phyloP scores from a whole-genome alignment of 2,888 invertebrate genomes.

The Andrena bucephala region DNA sequence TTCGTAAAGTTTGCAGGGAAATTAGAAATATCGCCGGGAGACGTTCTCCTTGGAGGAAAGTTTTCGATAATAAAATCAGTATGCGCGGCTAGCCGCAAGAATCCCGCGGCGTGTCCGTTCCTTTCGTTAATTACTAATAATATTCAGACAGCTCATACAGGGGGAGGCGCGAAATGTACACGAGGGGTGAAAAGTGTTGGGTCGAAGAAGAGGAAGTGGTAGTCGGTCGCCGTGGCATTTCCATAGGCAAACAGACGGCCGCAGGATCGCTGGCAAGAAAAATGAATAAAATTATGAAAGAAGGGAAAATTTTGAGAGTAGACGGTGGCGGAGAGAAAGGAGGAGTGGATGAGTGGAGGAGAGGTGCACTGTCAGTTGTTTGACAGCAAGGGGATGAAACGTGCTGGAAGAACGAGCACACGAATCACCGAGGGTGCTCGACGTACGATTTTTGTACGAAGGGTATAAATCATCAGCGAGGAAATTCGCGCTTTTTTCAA shows the following conservation, averaged over 20 bases:
- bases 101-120: slow-evolving; percentile 57
- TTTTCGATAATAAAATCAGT: slow-evolving; percentile 59
- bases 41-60: slow-evolving; percentile 14
- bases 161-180: slow-evolving; percentile 55
- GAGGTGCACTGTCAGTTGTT: slow-evolving; percentile 71
- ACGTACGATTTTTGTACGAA: slow-evolving; percentile 70
- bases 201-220: slow-evolving; percentile 42
- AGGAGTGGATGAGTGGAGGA: neutral
- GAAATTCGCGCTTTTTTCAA: slow-evolving; percentile 57
- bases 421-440: slow-evolving; percentile 60
- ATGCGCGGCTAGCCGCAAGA: slow-evolving; percentile 28
- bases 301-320: slow-evolving; percentile 70
- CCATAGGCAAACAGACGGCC: slow-evolving; percentile 72
- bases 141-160: slow-evolving; percentile 78
- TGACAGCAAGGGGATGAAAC: slow-evolving; percentile 76
- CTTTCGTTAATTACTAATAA: slow-evolving; percentile 84
- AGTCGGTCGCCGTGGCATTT: slow-evolving; percentile 64
- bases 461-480: slow-evolving; percentile 75
- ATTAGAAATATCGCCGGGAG: slow-evolving; percentile 20
- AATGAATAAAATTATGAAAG: slow-evolving; percentile 74
- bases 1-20: slow-evolving; percentile 1
- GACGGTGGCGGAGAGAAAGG: slow-evolving; percentile 35
- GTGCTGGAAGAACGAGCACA: slow-evolving; percentile 75
- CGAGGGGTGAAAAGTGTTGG: slow-evolving; percentile 51
- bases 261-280: slow-evolving; percentile 72